These are phyloP conservation scores for Oceanodroma tethys DNA, from an alignment of 2,113 vertebrate species.

Conservation along the genomic window DNA sequence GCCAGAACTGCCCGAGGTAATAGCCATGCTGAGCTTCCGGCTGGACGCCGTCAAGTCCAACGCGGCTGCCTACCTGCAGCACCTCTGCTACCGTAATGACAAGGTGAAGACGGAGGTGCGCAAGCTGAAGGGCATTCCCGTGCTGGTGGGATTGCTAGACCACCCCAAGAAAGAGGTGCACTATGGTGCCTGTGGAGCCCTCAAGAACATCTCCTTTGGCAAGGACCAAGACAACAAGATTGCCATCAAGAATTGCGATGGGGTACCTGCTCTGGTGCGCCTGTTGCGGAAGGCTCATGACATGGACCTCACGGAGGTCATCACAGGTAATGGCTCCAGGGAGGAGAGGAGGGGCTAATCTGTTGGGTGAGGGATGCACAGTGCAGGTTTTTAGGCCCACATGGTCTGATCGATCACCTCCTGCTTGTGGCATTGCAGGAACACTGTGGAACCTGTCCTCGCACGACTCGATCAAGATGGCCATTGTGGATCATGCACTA, in stretches of 20 bases:
- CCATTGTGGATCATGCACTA: slow-evolving; percentile 92
- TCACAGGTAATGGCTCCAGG: slow-evolving; percentile 81
- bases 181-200: slow-evolving; percentile 89
- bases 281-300: slow-evolving; percentile 88
- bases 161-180: slow-evolving; percentile 94
- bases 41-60: slow-evolving; percentile 93
- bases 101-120: slow-evolving; percentile 95
- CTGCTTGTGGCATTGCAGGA: slow-evolving; percentile 57
- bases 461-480: slow-evolving; percentile 96
- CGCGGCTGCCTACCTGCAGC: slow-evolving; percentile 92
- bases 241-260: slow-evolving; percentile 97
- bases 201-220: slow-evolving; percentile 96
- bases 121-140: slow-evolving; percentile 90
- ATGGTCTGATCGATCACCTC: background rate
- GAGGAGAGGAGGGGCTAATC: background rate
- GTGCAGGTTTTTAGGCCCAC: background rate
- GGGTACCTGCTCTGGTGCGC: slow-evolving; percentile 86
- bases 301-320: slow-evolving; percentile 90
- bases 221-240: slow-evolving; percentile 94
- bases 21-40: slow-evolving; percentile 93
- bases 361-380: accelerated
- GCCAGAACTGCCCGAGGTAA: slow-evolving; percentile 93
- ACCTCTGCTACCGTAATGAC: slow-evolving; percentile 94
- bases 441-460: slow-evolving; percentile 97
- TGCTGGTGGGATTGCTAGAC: slow-evolving; percentile 91